Evolutionary conservation across 2,888 invertebrate species (phyloP).

Genomic region (Eupithecia pulchellata): DNA sequence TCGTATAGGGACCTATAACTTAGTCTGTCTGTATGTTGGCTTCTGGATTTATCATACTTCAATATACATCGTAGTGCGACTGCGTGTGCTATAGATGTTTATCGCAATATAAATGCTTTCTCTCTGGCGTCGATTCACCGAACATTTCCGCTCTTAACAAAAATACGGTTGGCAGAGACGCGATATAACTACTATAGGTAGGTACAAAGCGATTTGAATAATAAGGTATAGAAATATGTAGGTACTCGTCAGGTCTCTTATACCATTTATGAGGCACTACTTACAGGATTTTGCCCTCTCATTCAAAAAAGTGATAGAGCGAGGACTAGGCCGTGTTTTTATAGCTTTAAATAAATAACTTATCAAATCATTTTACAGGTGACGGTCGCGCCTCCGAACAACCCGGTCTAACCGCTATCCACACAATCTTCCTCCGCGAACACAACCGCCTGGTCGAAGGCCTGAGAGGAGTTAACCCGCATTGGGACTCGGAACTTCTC

Average conservation of each 20-base stretch:
- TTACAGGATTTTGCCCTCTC: too few species aligned
- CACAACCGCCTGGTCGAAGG: constrained; percentile 95
- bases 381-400: constrained; percentile 97
- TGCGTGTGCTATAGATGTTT: too few species aligned
- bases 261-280: background rate
- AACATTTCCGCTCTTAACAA: too few species aligned
- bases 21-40: background rate
- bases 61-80: background rate
- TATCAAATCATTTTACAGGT: constrained; percentile 69
- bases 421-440: constrained; percentile 94
- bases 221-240: too few species aligned
- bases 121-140: too few species aligned
- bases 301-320: too few species aligned
- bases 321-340: too few species aligned
- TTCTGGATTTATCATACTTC: too few species aligned
- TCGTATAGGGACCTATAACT: background rate
- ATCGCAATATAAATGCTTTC: too few species aligned
- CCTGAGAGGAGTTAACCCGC: constrained; percentile 92
- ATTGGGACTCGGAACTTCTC: constrained; percentile 95
- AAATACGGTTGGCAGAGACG: too few species aligned
- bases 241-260: background rate
- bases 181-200: too few species aligned
- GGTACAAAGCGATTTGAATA: too few species aligned
- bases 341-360: background rate
- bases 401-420: constrained; percentile 94